Evolutionary conservation across 2,797 vertebrate genomes (phyloP), one percentile per base, ranked within the genome.

Genomic region (Helostoma temminkii): DNA sequence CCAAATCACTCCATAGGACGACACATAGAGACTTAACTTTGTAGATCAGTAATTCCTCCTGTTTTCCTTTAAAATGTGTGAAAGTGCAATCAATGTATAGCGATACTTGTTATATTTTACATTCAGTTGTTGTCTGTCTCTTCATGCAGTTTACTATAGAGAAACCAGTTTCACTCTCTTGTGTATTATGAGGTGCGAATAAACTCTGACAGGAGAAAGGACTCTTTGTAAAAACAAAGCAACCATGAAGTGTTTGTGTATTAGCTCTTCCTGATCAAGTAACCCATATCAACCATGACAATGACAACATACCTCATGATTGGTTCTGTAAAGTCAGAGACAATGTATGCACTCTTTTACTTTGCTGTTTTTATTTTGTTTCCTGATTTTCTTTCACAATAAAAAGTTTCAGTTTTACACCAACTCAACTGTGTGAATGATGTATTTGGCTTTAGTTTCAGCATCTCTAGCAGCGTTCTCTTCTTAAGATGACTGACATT

Each of bases 81-180:
- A 76, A 78, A 65, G 78, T 79, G 73, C 78, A 85, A 84, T 86
- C 66, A 41, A 42, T 79, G 76, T 71, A 65, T 78, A 81, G 75
- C 6, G 43, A 64, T 52, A 19, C 65, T 43, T 67, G 53, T 79
- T 66, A 2, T 68, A 42, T 45, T 59, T 63, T 45, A 48, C 71
- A 57, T 21, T 39, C 47, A 66, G 47, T 10, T 9, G 67, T 52
- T 26, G 37, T 34, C 42, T 45, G 42, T 45, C 42, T 22, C 18
- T 52, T 61, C 26, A 32, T 56, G 47, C 43, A 36, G 77, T 81
- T 81, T 77, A 57, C 79, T 57, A 43, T 67, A 32, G 64, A 64
- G 26, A 48, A 12, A 19, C 22, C 60, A 28, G 41, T 45, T 69
- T 64, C 72, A 46, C 55, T 37, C 12, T 32, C 55, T 47, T 24